These are phyloP conservation scores for Penaeus monodon DNA, from an alignment of 2,888 invertebrate species.

Conservation along the genomic window DNA sequence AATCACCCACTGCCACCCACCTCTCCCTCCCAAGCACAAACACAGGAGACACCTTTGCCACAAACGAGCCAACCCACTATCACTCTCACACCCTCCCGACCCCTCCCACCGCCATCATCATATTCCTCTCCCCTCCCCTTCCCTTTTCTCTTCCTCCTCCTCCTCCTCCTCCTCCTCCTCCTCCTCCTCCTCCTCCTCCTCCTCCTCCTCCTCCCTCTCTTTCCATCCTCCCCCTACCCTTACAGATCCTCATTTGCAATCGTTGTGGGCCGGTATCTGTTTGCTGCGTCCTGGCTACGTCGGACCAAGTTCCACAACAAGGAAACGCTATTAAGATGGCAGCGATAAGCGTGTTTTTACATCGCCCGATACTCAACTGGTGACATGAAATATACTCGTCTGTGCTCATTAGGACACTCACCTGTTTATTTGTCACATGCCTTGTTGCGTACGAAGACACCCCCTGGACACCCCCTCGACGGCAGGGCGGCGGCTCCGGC, in stretches of 20 bases:
- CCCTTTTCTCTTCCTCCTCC: background rate
- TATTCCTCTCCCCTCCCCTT: slow-evolving; percentile 10
- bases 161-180: background rate
- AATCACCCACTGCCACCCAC: too few relatives aligned
- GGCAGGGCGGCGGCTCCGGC: background rate
- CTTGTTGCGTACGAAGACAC: slow-evolving; percentile 37
- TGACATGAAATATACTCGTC: slow-evolving; percentile 62
- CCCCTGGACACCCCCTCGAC: slow-evolving; percentile 18
- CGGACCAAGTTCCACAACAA: slow-evolving; percentile 50
- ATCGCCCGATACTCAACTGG: slow-evolving; percentile 42
- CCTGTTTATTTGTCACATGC: slow-evolving; percentile 55
- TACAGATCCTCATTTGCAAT: slow-evolving; percentile 52
- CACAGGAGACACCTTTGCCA: too few relatives aligned
- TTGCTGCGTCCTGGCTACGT: slow-evolving; percentile 39
- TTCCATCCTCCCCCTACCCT: slow-evolving; percentile 20
- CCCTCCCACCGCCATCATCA: background rate
- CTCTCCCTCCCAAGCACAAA: too few relatives aligned
- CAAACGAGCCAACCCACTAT: too few relatives aligned
- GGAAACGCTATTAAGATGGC: slow-evolving; percentile 62
- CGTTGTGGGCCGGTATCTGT: slow-evolving; percentile 33
- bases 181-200: background rate
- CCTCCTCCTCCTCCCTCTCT: slow-evolving; percentile 3
- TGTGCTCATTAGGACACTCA: slow-evolving; percentile 54
- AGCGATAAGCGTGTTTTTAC: slow-evolving; percentile 45
- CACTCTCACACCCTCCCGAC: too few relatives aligned